Evolutionary conservation across 2,888 invertebrate species (phyloP), one percentile per base, ranked within the genome.

Genomic region (Leptopterna dolabrata): DNA sequence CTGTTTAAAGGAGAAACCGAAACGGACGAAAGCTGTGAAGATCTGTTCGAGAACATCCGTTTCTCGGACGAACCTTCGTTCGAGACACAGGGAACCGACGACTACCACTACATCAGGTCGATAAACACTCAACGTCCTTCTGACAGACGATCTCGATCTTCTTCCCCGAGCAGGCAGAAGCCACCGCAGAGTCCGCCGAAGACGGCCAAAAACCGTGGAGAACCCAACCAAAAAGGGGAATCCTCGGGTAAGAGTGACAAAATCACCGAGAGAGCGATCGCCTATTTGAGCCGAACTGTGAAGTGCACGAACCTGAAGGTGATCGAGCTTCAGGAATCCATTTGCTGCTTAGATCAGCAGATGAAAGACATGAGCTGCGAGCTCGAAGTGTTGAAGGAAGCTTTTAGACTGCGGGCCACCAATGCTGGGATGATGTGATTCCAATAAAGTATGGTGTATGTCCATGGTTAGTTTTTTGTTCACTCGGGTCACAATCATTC

Each of bases 311-410:
- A 85, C 27, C 36, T 85, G 45, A 85, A 85, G 29, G 30, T 85
- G 3, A 47, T 71, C 71, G 85, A 85, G 29, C 29, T 85, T 1
- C 85, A 85, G 45, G 85, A 85, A 11, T 71, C 85, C 0, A 41
- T 85, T 27, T 71, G 85, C 76, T 73, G 73, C 27, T 73, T 85
- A 47, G 85, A 85, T 45, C 85, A 85, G 24, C 85, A 85, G 45
- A 11, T 85, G 55, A 85, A 85, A n/a, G 27, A 85, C 13, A 36
- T 85, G n/a, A 24, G 24, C 63, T 47, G 85, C 30, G 85, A 85
- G 19, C 45, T 85, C 29, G 71, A 85, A 29, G 73, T 76, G 9
- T 45, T 85, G 55, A 85, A 47, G 73, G 76, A 73, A 47, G 71
- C 85, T n/a, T 71, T 73, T 27, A 7, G 76, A n/a, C 29, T 85